Conservation (phyloP, 2,113 vertebrate genomes). For the Chionomys nivalis region DNA sequence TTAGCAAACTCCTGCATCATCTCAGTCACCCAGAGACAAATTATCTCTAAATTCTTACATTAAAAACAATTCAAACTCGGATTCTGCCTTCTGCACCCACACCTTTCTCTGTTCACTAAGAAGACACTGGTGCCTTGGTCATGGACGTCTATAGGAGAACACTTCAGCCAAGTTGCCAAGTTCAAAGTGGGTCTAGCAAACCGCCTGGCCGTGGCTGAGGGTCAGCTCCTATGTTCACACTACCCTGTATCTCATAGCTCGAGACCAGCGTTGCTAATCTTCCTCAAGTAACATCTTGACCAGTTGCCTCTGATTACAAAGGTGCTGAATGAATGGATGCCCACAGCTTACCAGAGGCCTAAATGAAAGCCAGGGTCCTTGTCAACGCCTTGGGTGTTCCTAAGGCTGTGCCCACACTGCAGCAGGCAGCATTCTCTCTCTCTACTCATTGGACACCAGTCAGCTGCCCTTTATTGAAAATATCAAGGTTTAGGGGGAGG, state of each 20-base stretch:
- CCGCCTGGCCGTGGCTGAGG: background rate
- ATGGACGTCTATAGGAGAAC: background rate
- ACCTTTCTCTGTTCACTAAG: background rate
- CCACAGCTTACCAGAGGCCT: fast-evolving
- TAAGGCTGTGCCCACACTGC: too few species aligned
- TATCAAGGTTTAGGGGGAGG: background rate
- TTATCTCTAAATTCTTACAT: background rate
- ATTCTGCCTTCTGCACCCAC: background rate
- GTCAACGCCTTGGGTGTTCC: too few species aligned
- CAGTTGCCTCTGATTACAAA: background rate
- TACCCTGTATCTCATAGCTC: background rate
- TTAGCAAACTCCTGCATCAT: background rate
- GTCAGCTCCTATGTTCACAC: background rate
- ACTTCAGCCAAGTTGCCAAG: background rate
- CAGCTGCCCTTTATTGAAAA: background rate
- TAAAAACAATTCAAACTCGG: background rate
- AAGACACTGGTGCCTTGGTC: too few species aligned
- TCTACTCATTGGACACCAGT: background rate
- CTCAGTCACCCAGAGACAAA: background rate
- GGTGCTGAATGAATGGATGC: background rate
- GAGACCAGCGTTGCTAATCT: background rate
- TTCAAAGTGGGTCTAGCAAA: background rate
- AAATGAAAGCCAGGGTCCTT: background rate
- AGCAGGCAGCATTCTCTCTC: background rate
- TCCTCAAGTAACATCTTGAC: too few species aligned